Conservation (phyloP, 2,113 vertebrate species). For the Elephas maximus region DNA sequence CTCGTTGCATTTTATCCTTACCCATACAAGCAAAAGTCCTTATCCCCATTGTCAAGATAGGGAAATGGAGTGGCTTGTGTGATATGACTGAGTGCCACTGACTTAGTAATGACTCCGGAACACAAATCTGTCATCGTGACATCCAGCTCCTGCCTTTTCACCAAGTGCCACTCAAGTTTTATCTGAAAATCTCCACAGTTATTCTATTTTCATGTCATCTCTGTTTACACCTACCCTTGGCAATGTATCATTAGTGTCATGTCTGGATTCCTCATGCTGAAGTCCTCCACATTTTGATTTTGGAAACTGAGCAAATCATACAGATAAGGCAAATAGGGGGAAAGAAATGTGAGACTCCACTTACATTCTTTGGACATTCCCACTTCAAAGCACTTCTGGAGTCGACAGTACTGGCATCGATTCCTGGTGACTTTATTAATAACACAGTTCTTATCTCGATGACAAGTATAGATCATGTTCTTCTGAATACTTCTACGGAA, state of each 20-base stretch:
- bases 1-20: neutral
- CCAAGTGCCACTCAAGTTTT: constrained; percentile 60
- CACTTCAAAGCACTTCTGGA: constrained; percentile 97
- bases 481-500: constrained; percentile 99
- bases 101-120: neutral
- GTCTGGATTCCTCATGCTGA: constrained; percentile 20
- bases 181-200: constrained; percentile 38
- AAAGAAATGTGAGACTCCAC: constrained; percentile 83
- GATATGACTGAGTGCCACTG: neutral
- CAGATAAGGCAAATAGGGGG: constrained; percentile 67
- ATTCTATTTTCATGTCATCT: neutral
- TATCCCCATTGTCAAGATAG: neutral
- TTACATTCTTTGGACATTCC: constrained; percentile 99
- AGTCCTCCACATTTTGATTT: neutral
- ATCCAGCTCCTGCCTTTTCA: constrained; percentile 67
- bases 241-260: neutral
- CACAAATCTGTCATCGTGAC: neutral
- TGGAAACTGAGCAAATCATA: constrained; percentile 43
- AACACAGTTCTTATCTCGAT: constrained; percentile 97
- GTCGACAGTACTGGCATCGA: constrained; percentile 97
- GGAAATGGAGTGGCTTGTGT: neutral
- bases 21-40: neutral
- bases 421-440: constrained; percentile 99
- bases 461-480: constrained; percentile 99
- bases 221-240: constrained; percentile 34